A percentile compares a stretch with the other conserved stretches of the same genome.
These are phyloP conservation scores for Calliphora vomitoria DNA, from an alignment of 2,888 invertebrate genomes.

Conservation along the genomic window DNA sequence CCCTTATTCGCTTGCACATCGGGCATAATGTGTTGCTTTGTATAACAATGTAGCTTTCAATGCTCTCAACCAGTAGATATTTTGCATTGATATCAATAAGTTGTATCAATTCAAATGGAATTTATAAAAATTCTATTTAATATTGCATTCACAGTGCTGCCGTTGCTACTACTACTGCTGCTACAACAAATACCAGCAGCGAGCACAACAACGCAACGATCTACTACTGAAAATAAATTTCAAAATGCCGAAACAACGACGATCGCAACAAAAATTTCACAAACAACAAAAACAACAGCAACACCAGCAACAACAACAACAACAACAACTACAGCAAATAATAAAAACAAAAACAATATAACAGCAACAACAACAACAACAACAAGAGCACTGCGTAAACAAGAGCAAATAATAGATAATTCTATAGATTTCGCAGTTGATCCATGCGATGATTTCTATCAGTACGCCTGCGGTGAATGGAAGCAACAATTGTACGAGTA, in stretches of 20 bases:
- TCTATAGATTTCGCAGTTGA: slow-evolving; percentile 69
- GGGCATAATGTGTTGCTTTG: slow-evolving; percentile 70
- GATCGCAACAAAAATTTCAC: slow-evolving; percentile 11
- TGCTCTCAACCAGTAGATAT: slow-evolving; percentile 72
- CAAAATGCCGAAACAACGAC: slow-evolving; percentile 58
- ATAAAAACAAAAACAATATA: slow-evolving; percentile 62
- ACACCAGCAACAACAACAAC: not conserved
- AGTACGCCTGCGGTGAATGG: slow-evolving; percentile 72
- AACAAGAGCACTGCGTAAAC: slow-evolving; percentile 61
- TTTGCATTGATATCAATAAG: slow-evolving; percentile 71
- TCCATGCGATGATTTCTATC: slow-evolving; percentile 73
- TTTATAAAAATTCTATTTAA: slow-evolving; percentile 72
- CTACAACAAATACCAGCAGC: slow-evolving; percentile 65
- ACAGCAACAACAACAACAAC: slow-evolving; percentile 32
- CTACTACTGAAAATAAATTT: slow-evolving; percentile 43
- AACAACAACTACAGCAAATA: slow-evolving; percentile 8
- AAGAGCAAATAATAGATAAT: slow-evolving; percentile 70
- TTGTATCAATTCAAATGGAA: slow-evolving; percentile 73
- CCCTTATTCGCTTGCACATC: slow-evolving; percentile 66
- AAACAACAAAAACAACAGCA: slow-evolving; percentile 14
- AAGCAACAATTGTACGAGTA: slow-evolving; percentile 41
- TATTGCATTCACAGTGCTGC: slow-evolving; percentile 70
- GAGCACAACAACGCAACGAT: slow-evolving; percentile 43
- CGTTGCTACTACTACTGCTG: slow-evolving; percentile 63
- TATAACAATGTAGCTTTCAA: slow-evolving; percentile 72